A percentile compares a stretch with the other conserved stretches of the same genome.
Evolutionary conservation across 2,888 invertebrate genomes (phyloP).

Genomic region (Apodemia zela): DNA sequence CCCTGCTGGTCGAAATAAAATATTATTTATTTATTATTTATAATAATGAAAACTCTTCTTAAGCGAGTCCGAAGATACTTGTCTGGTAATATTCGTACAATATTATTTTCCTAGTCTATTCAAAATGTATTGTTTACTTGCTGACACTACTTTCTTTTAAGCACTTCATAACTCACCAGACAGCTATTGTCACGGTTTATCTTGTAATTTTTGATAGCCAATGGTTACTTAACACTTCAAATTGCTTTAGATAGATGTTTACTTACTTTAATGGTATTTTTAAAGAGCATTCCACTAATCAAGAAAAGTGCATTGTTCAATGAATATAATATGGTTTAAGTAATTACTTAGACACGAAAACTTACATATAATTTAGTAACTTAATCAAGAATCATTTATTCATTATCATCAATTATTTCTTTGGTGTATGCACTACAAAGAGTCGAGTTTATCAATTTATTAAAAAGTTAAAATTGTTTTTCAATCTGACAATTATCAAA

Average conservation of each 20-base stretch:
- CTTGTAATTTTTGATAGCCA: conserved; percentile 78
- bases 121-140: conserved; percentile 28
- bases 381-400: neutral
- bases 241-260: conserved; percentile 66
- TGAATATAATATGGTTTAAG: conserved; percentile 71
- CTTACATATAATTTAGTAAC: conserved; percentile 10
- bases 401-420: neutral
- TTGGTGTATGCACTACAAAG: neutral
- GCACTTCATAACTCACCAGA: conserved; percentile 76
- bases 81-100: no score
- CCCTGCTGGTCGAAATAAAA: no score
- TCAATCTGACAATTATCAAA: no score
- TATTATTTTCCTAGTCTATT: neutral
- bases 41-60: no score
- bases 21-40: no score
- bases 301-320: conserved; percentile 67
- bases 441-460: neutral
- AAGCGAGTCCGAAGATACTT: no score
- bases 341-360: conserved; percentile 46
- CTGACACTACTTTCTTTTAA: conserved; percentile 57
- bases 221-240: conserved; percentile 76
- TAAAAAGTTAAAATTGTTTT: no score
- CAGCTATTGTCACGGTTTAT: conserved; percentile 67
- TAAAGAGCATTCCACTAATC: conserved; percentile 77
- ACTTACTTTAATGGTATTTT: conserved; percentile 73